A percentile compares a stretch with the other conserved stretches of the same genome.
Conservation (phyloP, 1,140 invertebrate genomes). For the Ostrea edulis region DNA sequence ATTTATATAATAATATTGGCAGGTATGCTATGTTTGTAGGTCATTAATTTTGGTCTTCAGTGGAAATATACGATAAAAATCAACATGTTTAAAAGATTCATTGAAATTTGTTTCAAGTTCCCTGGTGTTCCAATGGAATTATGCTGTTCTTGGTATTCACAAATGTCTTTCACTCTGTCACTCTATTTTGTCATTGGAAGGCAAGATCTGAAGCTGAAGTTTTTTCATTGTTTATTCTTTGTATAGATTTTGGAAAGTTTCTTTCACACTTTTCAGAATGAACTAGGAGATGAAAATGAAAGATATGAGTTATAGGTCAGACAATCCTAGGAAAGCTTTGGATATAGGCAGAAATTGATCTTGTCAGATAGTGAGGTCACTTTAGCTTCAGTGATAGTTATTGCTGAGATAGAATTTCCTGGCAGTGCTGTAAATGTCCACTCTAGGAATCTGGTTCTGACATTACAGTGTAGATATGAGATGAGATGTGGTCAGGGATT, state of each 20-base stretch:
- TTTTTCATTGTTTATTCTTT: neutral
- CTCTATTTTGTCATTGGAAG: neutral
- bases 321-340: neutral
- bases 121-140: neutral
- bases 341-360: neutral
- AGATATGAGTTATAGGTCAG: neutral
- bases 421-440: conserved; percentile 16
- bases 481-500: conserved; percentile 6
- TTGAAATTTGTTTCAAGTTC: neutral
- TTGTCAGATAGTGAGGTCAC: neutral
- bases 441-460: neutral
- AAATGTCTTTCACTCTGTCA: neutral
- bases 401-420: neutral
- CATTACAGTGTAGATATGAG: neutral
- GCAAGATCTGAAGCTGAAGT: neutral
- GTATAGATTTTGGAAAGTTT: neutral
- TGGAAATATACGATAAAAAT: neutral
- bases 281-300: neutral
- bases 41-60: neutral
- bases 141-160: neutral
- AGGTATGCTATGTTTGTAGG: neutral
- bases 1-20: conserved; percentile 36
- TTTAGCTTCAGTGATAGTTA: neutral
- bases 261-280: neutral
- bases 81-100: neutral